Evolutionary conservation across 2,113 vertebrate genomes (phyloP).

Genomic region (Hippocampus barbouri): DNA sequence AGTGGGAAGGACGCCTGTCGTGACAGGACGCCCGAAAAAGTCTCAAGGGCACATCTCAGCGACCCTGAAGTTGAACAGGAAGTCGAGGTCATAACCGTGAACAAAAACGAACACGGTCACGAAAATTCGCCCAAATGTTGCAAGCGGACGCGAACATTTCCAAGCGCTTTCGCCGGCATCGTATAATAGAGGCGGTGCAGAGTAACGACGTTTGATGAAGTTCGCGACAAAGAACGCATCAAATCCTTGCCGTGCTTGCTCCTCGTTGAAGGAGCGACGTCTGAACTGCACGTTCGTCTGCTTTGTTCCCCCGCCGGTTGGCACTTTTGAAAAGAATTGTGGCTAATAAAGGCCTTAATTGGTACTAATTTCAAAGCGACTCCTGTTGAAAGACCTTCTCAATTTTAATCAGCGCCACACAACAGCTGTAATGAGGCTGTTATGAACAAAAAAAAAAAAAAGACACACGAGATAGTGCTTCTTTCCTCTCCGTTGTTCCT

Average conservation of each 20-base stretch:
- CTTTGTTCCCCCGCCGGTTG: conserved; percentile 21
- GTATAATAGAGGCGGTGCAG: neutral
- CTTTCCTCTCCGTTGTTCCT: conserved; percentile 27
- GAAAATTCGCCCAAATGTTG: too few relatives aligned
- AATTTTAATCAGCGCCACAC: conserved; percentile 65
- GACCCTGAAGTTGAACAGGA: too few relatives aligned
- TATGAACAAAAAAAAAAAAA: conserved; percentile 69
- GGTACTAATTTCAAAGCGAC: conserved; percentile 68
- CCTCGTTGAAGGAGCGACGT: conserved; percentile 37
- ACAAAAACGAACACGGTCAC: too few relatives aligned
- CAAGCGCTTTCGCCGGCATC: neutral
- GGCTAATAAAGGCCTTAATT: conserved; percentile 67
- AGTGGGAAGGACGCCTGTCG: too few relatives aligned
- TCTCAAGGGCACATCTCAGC: too few relatives aligned
- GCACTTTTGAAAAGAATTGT: conserved; percentile 58
- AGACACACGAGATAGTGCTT: conserved; percentile 50
- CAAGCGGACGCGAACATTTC: too few relatives aligned
- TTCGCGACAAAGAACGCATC: neutral
- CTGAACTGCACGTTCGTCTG: conserved; percentile 27
- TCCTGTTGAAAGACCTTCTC: conserved; percentile 62
- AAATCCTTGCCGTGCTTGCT: conserved; percentile 30
- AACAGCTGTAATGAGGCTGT: conserved; percentile 65
- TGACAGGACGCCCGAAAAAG: too few relatives aligned
- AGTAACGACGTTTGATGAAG: neutral
- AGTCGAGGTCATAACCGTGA: too few relatives aligned